Evolutionary conservation across 2,888 invertebrate species (phyloP), one percentile per base, ranked within the genome.

Genomic region (Smittia sp.): DNA sequence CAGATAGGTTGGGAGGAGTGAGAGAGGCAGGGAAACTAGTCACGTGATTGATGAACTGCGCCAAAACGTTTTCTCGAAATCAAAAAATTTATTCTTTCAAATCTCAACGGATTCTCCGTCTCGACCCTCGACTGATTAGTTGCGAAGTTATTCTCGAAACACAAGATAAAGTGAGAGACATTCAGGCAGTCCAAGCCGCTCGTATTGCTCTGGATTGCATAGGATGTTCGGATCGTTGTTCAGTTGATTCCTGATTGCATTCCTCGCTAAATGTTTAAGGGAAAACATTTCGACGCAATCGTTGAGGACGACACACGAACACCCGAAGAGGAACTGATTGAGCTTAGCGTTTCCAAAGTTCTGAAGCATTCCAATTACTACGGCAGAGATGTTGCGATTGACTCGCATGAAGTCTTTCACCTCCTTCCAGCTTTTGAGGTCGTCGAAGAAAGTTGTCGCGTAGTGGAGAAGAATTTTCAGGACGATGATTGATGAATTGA

Each of bases 391-490:
- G 9, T 62, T 15, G 0, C 25, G 54, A 15, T 72, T 58, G 3
- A 72, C 18, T 20, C 39, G 58, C 32, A 32, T 58, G 20, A 62
- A 62, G 25, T 72, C 72, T 3, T 72, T 58, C 6, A 72, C 62
- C 24, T 38, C 38, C 38, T 62, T 32, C 72, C 72, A 72, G 11
- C 4, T 15, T 7, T 72, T 62, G 15, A 13, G 15, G 32, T 72
- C 58, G 1, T 1, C 13, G 27, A 58, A 72, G 15, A 72, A 62
- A 7, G 32, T 62, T 22, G 39, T 38, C 7, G 32, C 32, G 7
- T 62, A 62, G 1, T 32, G 58, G 13, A 72, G 2, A 1, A 72
- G 15, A 7, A 72, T 1, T n/a, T 58, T 32, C 0, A 72, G n/a
- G 32, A 69, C 15, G 52, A 27, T 54, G 6, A 11, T 15, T 6